A percentile compares a stretch with the other conserved stretches of the same genome.
phyloP scores from a whole-genome alignment of 1,140 invertebrate species.

The Drosophila sp. region DNA sequence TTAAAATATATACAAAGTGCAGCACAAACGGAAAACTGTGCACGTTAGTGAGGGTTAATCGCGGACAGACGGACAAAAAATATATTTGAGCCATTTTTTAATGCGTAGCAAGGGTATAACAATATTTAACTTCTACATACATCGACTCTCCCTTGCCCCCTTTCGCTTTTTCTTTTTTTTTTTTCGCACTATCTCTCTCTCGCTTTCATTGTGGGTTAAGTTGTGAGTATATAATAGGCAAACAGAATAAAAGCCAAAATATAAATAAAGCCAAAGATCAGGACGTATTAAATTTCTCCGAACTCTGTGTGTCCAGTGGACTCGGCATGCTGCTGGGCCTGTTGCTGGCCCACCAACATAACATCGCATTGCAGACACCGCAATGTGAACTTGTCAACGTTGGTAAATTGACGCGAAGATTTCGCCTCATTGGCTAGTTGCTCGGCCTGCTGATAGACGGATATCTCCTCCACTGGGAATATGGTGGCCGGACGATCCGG shows the following conservation, averaged over 20 bases:
- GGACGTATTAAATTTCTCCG: conserved; percentile 89
- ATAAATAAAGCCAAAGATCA: conserved; percentile 75
- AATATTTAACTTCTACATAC: neutral
- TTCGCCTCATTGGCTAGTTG: conserved; percentile 94
- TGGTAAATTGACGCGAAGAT: conserved; percentile 92
- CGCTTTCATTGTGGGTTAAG: conserved; percentile 36
- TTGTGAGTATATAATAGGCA: conserved; percentile 79
- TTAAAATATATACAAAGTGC: no score
- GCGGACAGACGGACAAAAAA: no score
- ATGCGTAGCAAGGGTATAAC: neutral
- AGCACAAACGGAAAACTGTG: no score
- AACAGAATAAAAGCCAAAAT: conserved; percentile 80
- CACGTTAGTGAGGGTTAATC: no score
- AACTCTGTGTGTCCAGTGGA: conserved; percentile 93
- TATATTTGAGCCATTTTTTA: neutral
- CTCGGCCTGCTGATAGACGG: conserved; percentile 90
- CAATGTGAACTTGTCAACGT: conserved; percentile 93
- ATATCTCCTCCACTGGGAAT: conserved; percentile 90
- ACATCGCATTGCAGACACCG: conserved; percentile 91
- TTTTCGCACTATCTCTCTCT: neutral
- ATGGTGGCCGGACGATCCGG: conserved; percentile 88
- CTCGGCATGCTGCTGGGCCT: conserved; percentile 93
- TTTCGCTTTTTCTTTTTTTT: neutral
- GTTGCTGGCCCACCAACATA: conserved; percentile 89
- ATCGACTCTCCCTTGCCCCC: neutral